Conservation (phyloP, 2,888 invertebrate genomes). For the Athrips mouffetella region DNA sequence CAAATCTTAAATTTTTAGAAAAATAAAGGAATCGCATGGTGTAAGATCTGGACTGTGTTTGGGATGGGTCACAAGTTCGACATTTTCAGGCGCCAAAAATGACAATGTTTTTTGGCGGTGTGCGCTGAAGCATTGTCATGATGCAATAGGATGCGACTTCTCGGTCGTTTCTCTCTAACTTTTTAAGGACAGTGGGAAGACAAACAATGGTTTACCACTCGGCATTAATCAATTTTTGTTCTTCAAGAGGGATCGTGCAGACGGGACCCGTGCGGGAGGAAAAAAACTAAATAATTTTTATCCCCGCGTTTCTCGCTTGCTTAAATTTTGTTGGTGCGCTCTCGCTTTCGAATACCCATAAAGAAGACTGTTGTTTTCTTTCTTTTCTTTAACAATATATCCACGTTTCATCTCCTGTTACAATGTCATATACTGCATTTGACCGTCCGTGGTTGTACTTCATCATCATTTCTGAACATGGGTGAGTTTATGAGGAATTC, state of each 20-base stretch:
- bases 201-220: conserved; percentile 13
- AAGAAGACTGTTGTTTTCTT: conserved; percentile 9
- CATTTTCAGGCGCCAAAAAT: neutral
- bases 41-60: neutral
- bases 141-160: conserved; percentile 15
- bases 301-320: conserved; percentile 4
- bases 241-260: conserved; percentile 12
- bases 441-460: conserved; percentile 2
- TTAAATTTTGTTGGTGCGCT: conserved; percentile 9
- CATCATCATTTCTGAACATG: neutral
- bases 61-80: neutral
- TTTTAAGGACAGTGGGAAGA: conserved; percentile 10
- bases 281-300: conserved; percentile 1
- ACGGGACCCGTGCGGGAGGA: conserved; percentile 7
- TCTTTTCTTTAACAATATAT: conserved; percentile 1
- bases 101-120: neutral
- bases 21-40: conserved; percentile 4
- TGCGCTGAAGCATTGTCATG: conserved; percentile 14
- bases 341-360: conserved; percentile 3
- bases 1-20: conserved; percentile 1
- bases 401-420: conserved; percentile 8
- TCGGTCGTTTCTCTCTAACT: conserved; percentile 4
- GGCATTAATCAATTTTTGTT: conserved; percentile 12
- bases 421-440: conserved; percentile 11
- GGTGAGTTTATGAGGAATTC: neutral